Evolutionary conservation across 1,140 invertebrate species (phyloP).

Genomic region (Bradynema listronoti): DNA sequence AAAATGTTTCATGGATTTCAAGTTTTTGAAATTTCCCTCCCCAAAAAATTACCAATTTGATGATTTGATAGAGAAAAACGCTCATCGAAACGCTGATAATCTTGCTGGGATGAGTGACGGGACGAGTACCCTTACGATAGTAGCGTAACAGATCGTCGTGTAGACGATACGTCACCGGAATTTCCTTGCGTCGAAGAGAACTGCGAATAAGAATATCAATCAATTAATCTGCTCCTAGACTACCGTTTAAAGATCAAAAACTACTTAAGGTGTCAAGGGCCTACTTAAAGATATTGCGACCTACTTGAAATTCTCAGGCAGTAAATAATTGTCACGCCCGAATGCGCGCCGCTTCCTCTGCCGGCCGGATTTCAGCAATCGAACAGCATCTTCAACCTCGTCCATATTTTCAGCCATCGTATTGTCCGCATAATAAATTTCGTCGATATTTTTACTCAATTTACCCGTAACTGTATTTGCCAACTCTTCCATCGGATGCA

Average conservation of each 20-base stretch:
- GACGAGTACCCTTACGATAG: slow-evolving; percentile 53
- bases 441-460: no score
- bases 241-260: background rate
- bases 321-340: no score
- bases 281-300: background rate
- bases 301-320: slow-evolving; percentile 27
- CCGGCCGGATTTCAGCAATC: no score
- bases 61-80: slow-evolving; percentile 57
- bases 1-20: slow-evolving; percentile 13
- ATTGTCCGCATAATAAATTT: no score
- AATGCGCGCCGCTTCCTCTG: no score
- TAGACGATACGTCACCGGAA: slow-evolving; percentile 55
- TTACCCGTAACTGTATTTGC: no score
- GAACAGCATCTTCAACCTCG: no score
- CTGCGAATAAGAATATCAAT: slow-evolving; percentile 11
- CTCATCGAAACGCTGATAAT: slow-evolving; percentile 52
- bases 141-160: slow-evolving; percentile 48
- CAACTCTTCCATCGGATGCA: no score
- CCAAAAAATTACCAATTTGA: slow-evolving; percentile 45
- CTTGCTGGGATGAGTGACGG: slow-evolving; percentile 55
- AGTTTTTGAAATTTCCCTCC: slow-evolving; percentile 8
- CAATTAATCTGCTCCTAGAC: background rate
- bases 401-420: no score
- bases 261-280: background rate
- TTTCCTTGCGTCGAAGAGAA: slow-evolving; percentile 47